Evolutionary conservation across 1,140 invertebrate species (phyloP), one percentile per base, ranked within the genome.

Genomic region (Anthonomus grandis): DNA sequence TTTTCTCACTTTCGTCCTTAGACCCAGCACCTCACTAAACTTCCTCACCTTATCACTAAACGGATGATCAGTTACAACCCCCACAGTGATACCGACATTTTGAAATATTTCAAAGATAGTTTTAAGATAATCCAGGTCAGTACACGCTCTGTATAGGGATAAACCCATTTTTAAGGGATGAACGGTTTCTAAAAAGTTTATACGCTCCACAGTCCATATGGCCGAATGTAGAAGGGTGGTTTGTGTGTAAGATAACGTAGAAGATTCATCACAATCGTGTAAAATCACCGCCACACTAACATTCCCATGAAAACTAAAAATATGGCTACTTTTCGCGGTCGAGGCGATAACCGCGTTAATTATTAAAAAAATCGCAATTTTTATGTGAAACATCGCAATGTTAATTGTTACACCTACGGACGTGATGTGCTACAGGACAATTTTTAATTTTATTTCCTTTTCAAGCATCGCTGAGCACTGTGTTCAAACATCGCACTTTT

Each of bases 41-140:
- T 63, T 61, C 18, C 42, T 34, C 13, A 65, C 48, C 41, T 64
- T 62, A 8, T 31, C 19, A 18, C 60, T 44, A 2, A 65, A 15
- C 12, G 37, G 21, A 10, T 56, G 39, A 10, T 48, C 47, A 13
- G 39, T 55, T 8, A 72, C 47, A 8, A 68, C 22, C 6, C 70
- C 70, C 5, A 71, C 21, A 2, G 57, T 46, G 3, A 59, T 13
- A 6, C 56, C 50, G 8, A 55, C 47, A 38, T 51, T 54, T 36
- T 65, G 49, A 36, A 64, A 71, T 5, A 66, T 34, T n/a, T 71
- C 57, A 22, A 69, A 72, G 17, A 70, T 45, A n/a, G 53, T 44
- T n/a, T 63, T 47, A 6, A 64, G 54, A 21, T 62, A 62, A 6
- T 72, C 66, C 1, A 49, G 31, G 31, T 67, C 59, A 10, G 57